Base-by-base conservation (phyloP, 1,140 invertebrate genomes). In the Lutraria rhynchaena region DNA sequence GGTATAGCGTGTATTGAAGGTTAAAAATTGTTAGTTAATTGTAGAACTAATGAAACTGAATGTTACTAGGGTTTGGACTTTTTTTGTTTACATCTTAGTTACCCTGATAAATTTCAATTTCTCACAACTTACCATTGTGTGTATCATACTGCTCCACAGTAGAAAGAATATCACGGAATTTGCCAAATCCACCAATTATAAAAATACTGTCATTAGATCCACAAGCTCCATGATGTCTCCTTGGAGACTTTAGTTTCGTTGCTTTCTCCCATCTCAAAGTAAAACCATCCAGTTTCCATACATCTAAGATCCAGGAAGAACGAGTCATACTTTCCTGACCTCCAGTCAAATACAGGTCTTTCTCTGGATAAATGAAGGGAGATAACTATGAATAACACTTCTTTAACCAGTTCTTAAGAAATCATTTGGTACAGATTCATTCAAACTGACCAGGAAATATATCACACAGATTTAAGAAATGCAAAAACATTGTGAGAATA, bases 151-250 rank as follows among this genome's bases (percentile, higher is more conserved):
- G 41, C 29, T 70, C 51, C 15, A 71, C 61, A 33, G 53, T 70
- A 37, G 35, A 37, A n/a, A 81, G 51, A 19, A 60, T 81, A 24
- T 60, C 55, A 24, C 77, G 55, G 31, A 57, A 81, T 46, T 71
- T 81, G 29, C 67, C 67, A 71, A 81, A 81, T 13, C 77, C 77
- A n/a, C 77, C 77, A 33, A 81, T 41, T 1, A 81, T 53, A 49
- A 49, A 81, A 3, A 81, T 22, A n/a, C 65, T 61, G 65, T 27
- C 31, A 7, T 61, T n/a, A 27, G 65, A 58, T 13, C 51, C 44
- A 71, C 77, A 81, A 24, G 67, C 53, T 3, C 65, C 77, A 46
- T 81, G 77, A 33, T 81, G 65, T 49, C 77, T 53, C 19, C 77
- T 31, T 9, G 65, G 65, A 33, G 41, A 55, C 41, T 31, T 13